Conservation (phyloP, 2,113 vertebrate species). For the Lophochroa leadbeateri region DNA sequence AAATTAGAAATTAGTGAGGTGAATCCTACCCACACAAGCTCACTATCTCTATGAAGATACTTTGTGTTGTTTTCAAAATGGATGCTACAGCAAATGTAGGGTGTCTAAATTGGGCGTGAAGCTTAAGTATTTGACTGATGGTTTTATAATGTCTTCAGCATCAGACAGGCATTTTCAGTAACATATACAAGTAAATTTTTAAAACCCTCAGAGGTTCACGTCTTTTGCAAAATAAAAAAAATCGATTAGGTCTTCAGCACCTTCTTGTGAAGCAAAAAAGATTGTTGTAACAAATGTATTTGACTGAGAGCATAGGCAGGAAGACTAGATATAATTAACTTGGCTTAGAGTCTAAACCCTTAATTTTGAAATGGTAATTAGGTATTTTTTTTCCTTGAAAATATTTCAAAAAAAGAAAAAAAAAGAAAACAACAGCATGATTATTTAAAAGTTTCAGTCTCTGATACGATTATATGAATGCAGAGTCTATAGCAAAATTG, state of each 20-base stretch:
- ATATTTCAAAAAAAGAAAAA: neutral
- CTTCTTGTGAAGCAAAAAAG: neutral
- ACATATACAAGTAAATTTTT: neutral
- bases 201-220: neutral
- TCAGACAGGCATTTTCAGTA: neutral
- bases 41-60: rapidly evolving
- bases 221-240: neutral
- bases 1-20: neutral
- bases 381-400: neutral
- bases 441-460: neutral
- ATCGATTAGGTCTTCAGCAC: neutral
- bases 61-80: neutral
- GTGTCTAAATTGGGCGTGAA: neutral
- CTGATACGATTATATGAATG: neutral
- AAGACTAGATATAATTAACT: neutral
- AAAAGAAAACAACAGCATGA: neutral
- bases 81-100: neutral
- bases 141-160: neutral
- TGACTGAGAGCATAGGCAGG: neutral
- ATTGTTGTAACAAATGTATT: neutral
- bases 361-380: neutral
- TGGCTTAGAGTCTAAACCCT: neutral
- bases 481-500: neutral
- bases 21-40: neutral
- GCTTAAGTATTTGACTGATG: neutral